Conservation (phyloP, 92 coral and sea anemone genomes). For the Umimayanthus kanabou region DNA sequence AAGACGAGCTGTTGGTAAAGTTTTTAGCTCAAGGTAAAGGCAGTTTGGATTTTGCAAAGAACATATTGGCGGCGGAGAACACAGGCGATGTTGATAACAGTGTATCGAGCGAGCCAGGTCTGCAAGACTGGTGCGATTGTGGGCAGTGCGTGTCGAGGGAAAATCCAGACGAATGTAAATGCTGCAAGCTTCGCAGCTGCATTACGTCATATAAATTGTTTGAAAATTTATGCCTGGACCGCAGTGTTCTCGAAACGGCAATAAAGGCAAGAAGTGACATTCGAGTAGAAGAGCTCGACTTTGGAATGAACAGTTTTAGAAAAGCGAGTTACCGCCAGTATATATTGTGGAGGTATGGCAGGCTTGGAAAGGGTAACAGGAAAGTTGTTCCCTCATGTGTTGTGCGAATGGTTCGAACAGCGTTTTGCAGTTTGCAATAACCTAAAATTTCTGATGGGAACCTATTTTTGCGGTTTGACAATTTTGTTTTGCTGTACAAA, state of each 20-base stretch:
- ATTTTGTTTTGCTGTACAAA: no score
- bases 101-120: conserved; percentile 1
- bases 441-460: no score
- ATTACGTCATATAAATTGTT: conserved; percentile 30
- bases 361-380: conserved; percentile 42
- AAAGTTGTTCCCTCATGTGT: conserved; percentile 49
- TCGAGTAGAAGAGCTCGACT: conserved; percentile 45
- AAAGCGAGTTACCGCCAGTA: conserved; percentile 55
- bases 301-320: conserved; percentile 35
- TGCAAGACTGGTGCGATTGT: conserved; percentile 52
- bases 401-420: conserved; percentile 22
- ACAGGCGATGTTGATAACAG: conserved; percentile 5
- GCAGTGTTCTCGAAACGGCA: conserved; percentile 36
- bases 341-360: conserved; percentile 44
- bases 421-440: no score
- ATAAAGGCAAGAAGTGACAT: conserved; percentile 41
- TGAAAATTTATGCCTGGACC: conserved; percentile 42
- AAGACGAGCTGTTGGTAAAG: conserved; percentile 31
- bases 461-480: no score
- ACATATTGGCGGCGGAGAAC: conserved; percentile 19
- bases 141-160: conserved; percentile 11
- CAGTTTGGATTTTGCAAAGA: conserved; percentile 23
- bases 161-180: conserved; percentile 8
- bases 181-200: conserved; percentile 12
- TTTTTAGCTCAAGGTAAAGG: conserved; percentile 23